A percentile compares a stretch with the other conserved stretches of the same genome.
Evolutionary conservation across 2,888 invertebrate species (phyloP).

Genomic region (Ernsta delagoae): DNA sequence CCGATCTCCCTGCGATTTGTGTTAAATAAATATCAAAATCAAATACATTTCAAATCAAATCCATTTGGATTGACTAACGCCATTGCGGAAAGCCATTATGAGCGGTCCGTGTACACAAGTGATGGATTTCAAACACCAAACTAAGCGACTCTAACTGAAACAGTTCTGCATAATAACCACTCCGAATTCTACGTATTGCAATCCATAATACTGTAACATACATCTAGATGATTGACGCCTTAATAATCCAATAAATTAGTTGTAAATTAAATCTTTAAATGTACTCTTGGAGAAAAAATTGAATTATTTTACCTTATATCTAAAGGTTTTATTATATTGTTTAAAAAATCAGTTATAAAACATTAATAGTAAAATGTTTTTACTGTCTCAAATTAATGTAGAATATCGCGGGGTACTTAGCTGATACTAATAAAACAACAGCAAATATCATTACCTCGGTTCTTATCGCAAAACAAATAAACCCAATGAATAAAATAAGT

Average conservation of each 20-base stretch:
- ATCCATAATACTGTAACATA: background rate
- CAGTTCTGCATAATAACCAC: conserved; percentile 33
- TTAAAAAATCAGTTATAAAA: no score
- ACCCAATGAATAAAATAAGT: conserved; percentile 22
- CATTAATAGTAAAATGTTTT: no score
- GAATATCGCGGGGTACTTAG: no score
- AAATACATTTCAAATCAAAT: conserved; percentile 37
- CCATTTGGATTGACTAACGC: conserved; percentile 37
- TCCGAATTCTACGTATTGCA: conserved; percentile 10
- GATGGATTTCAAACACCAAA: conserved; percentile 37
- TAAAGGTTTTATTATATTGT: no score
- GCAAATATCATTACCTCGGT: no score
- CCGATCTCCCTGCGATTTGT: conserved; percentile 29
- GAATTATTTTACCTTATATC: no score
- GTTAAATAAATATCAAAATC: conserved; percentile 37
- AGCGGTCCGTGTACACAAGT: conserved; percentile 36
- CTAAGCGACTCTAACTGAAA: conserved; percentile 34
- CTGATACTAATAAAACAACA: no score
- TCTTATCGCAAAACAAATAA: conserved; percentile 20
- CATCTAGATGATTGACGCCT: conserved; percentile 6
- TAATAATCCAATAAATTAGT: background rate
- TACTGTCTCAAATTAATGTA: no score
- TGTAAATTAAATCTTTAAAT: no score
- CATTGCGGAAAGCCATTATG: conserved; percentile 38
- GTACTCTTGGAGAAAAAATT: no score